Conservation (phyloP, 2,113 vertebrate species). For the Salvator merianae region DNA sequence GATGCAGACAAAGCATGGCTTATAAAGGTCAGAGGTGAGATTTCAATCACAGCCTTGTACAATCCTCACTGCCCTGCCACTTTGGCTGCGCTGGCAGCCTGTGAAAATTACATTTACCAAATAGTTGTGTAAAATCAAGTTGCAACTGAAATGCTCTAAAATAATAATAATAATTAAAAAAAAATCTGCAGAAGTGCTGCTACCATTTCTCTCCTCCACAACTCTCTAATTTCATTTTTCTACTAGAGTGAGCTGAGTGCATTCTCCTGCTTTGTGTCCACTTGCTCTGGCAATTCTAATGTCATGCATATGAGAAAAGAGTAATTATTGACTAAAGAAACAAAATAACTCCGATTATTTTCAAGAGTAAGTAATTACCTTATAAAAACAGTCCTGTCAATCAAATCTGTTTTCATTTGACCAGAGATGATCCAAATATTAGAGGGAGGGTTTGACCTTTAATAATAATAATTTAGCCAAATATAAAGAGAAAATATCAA, state of each 20-base stretch:
- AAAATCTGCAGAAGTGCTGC: too few relatives aligned
- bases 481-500: slow-evolving; percentile 42
- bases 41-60: too few relatives aligned
- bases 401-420: background rate
- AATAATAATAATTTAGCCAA: slow-evolving; percentile 36
- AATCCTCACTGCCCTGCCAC: too few relatives aligned
- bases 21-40: too few relatives aligned
- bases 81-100: too few relatives aligned
- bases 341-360: slow-evolving; percentile 28
- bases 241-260: background rate
- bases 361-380: slow-evolving; percentile 15
- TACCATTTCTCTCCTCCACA: slow-evolving; percentile 2
- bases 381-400: background rate
- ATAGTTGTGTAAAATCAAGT: background rate
- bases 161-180: background rate
- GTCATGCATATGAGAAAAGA: slow-evolving; percentile 11
- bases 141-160: background rate
- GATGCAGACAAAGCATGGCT: too few relatives aligned
- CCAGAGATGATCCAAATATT: slow-evolving; percentile 29
- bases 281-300: slow-evolving; percentile 7
- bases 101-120: too few relatives aligned
- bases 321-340: slow-evolving; percentile 16
- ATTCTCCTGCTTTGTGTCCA: slow-evolving; percentile 25
- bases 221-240: slow-evolving; percentile 5
- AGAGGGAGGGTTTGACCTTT: slow-evolving; percentile 34